Evolutionary conservation across 2,888 invertebrate species (phyloP).

Genomic region (Pachycephus smyrnensis): DNA sequence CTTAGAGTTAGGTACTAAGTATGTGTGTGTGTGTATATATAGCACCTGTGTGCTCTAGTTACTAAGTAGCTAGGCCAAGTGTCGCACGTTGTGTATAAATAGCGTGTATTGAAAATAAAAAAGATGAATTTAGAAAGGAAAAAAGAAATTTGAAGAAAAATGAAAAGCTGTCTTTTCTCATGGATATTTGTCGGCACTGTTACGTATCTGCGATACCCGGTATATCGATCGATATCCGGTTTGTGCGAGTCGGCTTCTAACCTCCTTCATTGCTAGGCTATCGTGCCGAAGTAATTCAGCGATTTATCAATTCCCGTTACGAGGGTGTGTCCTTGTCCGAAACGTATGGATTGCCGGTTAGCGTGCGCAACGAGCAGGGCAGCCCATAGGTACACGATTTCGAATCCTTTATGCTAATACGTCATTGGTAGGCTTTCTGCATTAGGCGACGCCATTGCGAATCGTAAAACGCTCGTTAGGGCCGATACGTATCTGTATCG

Average conservation of each 20-base stretch:
- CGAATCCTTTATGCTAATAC: background rate
- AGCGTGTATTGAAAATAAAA: no score
- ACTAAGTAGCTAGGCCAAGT: background rate
- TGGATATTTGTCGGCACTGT: background rate
- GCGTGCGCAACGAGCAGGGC: background rate
- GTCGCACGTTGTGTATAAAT: background rate
- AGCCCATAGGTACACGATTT: background rate
- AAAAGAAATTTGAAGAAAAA: background rate
- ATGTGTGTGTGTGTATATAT: no score
- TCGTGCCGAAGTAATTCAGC: background rate
- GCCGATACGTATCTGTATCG: background rate
- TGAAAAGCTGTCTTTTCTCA: background rate
- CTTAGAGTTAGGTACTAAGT: no score
- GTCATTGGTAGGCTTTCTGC: background rate
- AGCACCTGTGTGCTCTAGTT: background rate
- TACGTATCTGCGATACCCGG: background rate
- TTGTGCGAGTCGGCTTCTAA: background rate
- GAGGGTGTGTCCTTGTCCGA: background rate
- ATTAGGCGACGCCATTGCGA: background rate
- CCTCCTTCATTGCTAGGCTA: background rate
- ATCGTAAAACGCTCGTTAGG: background rate
- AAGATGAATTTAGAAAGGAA: background rate
- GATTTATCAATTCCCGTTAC: background rate
- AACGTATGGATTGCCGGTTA: background rate
- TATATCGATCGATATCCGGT: background rate